Percentiles rank a stretch among this genome's conserved stretches.
Evolutionary conservation across 2,888 invertebrate genomes (phyloP).

Genomic region (Lasioglossum oenotherae): DNA sequence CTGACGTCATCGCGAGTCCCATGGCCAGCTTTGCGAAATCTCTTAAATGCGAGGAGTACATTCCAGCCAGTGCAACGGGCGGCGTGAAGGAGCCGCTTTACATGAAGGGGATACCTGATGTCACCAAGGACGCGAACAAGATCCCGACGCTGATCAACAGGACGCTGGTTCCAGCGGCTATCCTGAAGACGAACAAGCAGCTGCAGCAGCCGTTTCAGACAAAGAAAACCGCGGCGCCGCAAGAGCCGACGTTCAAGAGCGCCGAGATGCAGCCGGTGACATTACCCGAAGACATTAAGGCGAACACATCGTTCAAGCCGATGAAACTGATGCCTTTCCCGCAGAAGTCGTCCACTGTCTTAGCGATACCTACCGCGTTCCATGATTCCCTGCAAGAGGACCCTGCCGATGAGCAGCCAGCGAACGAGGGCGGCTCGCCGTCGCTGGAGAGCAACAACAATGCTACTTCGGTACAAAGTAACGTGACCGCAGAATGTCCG

Average conservation of each 20-base stretch:
- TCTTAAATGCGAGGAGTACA: slow-evolving; percentile 29
- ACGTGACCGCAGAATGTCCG: neutral
- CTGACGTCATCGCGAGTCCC: slow-evolving; percentile 74
- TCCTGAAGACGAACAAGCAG: slow-evolving; percentile 76
- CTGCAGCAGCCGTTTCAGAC: slow-evolving; percentile 73
- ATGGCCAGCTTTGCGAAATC: slow-evolving; percentile 8
- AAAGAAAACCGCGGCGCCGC: slow-evolving; percentile 59
- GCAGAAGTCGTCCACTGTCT: slow-evolving; percentile 68
- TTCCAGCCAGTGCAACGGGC: slow-evolving; percentile 36
- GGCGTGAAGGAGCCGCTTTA: slow-evolving; percentile 75
- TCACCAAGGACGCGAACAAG: slow-evolving; percentile 75
- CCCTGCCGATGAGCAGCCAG: slow-evolving; percentile 14
- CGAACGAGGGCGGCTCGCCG: neutral
- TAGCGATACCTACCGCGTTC: slow-evolving; percentile 63
- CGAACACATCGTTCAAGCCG: slow-evolving; percentile 72
- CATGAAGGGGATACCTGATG: slow-evolving; percentile 72
- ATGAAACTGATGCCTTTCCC: slow-evolving; percentile 73
- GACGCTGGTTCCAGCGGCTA: slow-evolving; percentile 74
- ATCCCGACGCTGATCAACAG: slow-evolving; percentile 76
- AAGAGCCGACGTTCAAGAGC: slow-evolving; percentile 75
- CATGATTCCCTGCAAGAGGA: slow-evolving; percentile 59
- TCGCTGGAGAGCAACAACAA: neutral
- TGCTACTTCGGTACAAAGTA: slow-evolving; percentile 5
- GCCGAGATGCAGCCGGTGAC: slow-evolving; percentile 79
- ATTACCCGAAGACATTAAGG: slow-evolving; percentile 41